A percentile compares a stretch with the other conserved stretches of the same genome.
These are phyloP conservation scores for Ataeniobius toweri DNA, from an alignment of 2,797 vertebrate genomes.

Conservation along the genomic window DNA sequence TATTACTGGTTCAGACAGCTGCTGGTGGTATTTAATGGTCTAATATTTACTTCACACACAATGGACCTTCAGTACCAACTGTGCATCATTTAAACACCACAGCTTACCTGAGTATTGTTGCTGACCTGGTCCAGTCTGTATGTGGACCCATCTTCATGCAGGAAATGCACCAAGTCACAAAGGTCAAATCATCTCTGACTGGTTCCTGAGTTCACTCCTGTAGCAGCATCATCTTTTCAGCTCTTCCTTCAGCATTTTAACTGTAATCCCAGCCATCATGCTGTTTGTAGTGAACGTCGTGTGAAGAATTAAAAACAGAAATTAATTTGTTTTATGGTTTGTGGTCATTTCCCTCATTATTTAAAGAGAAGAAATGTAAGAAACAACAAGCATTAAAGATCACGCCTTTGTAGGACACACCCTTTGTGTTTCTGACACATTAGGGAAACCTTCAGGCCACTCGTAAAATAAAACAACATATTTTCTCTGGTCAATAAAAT, in stretches of 20 bases:
- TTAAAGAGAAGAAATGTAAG: slow-evolving; percentile 50
- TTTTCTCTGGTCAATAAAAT: slow-evolving; percentile 74
- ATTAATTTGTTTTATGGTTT: slow-evolving; percentile 38
- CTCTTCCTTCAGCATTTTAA: not conserved
- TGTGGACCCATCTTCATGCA: too few relatives aligned
- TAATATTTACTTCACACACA: too few relatives aligned
- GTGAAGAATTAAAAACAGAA: not conserved
- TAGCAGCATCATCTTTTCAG: too few relatives aligned
- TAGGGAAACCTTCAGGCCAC: slow-evolving; percentile 73
- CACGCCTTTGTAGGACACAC: slow-evolving; percentile 58
- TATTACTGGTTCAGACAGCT: too few relatives aligned
- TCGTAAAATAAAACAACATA: slow-evolving; percentile 78
- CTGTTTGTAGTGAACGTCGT: not conserved
- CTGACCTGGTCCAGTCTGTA: too few relatives aligned
- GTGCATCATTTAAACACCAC: too few relatives aligned
- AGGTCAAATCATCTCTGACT: too few relatives aligned
- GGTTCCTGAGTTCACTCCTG: too few relatives aligned
- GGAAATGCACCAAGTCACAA: too few relatives aligned
- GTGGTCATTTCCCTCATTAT: slow-evolving; percentile 53
- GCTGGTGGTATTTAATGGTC: too few relatives aligned
- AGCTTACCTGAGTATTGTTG: too few relatives aligned
- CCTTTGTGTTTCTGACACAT: slow-evolving; percentile 74
- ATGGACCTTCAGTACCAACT: too few relatives aligned
- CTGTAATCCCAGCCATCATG: not conserved
- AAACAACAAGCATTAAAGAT: slow-evolving; percentile 49